These are phyloP conservation scores for Pseudochaenichthys georgianus DNA, from an alignment of 2,797 vertebrate species.

Conservation along the genomic window DNA sequence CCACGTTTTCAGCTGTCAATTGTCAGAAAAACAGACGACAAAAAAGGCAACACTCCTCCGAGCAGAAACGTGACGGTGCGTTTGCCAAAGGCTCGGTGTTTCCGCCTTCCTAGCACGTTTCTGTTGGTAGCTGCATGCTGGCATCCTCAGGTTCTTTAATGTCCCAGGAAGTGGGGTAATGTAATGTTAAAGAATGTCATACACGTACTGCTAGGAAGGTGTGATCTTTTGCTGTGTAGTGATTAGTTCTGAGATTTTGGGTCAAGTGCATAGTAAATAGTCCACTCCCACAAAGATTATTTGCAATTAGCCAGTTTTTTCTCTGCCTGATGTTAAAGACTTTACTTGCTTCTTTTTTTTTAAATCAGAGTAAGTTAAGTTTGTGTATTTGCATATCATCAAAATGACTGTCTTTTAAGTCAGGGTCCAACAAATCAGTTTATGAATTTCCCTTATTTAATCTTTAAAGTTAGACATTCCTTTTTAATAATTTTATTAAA, in stretches of 20 bases:
- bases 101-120: constrained; percentile 58
- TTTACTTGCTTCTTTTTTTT: constrained; percentile 42
- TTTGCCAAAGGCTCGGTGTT: constrained; percentile 55
- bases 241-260: constrained; percentile 60
- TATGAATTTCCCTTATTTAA: constrained; percentile 43
- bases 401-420: constrained; percentile 51
- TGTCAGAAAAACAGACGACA: constrained; percentile 29
- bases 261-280: constrained; percentile 48
- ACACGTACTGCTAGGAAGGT: constrained; percentile 51
- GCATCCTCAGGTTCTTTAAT: constrained; percentile 78
- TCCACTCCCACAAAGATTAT: constrained; percentile 42
- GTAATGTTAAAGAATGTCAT: constrained; percentile 52
- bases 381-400: constrained; percentile 45
- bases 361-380: constrained; percentile 36
- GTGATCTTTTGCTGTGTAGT: constrained; percentile 67
- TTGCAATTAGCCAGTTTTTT: constrained; percentile 43
- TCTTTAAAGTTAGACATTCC: constrained; percentile 38
- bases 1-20: constrained; percentile 52
- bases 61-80: constrained; percentile 40
- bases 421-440: constrained; percentile 46
- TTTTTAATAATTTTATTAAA: constrained; percentile 8
- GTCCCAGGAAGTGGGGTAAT: constrained; percentile 60
- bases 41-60: constrained; percentile 39
- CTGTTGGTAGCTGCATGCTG: constrained; percentile 67
- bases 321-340: constrained; percentile 43